These are phyloP conservation scores for Eubasilissa regina DNA, from an alignment of 1,140 invertebrate genomes.

Conservation along the genomic window DNA sequence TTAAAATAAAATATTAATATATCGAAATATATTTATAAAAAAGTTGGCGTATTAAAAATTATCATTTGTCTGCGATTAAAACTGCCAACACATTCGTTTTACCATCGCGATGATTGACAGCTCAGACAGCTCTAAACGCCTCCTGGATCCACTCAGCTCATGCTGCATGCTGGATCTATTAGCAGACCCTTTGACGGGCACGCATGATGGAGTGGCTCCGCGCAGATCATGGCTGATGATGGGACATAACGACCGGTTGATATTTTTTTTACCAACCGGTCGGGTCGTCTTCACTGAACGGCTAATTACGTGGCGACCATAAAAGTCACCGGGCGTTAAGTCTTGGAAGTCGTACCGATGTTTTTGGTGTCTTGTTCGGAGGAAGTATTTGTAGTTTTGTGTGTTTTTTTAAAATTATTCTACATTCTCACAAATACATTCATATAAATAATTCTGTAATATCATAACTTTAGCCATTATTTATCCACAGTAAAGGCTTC, in stretches of 20 bases:
- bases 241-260: neutral
- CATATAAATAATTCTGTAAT: too few relatives aligned
- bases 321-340: conserved; percentile 10
- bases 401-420: too few relatives aligned
- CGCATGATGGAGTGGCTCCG: conserved; percentile 17
- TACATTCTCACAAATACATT: too few relatives aligned
- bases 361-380: too few relatives aligned
- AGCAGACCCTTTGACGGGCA: conserved; percentile 23
- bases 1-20: too few relatives aligned
- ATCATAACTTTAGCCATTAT: too few relatives aligned
- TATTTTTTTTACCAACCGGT: neutral
- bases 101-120: neutral
- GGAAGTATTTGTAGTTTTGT: too few relatives aligned
- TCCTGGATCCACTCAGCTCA: neutral
- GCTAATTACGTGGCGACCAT: neutral
- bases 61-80: too few relatives aligned
- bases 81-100: too few relatives aligned
- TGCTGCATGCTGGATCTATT: conserved; percentile 17
- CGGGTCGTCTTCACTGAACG: conserved; percentile 3
- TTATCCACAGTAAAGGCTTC: too few relatives aligned
- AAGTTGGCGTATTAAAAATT: too few relatives aligned
- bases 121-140: neutral
- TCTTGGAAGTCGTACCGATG: neutral
- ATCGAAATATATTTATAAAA: too few relatives aligned
- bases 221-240: neutral